These are phyloP conservation scores for Clarias magur DNA, from an alignment of 2,113 vertebrate species.

Conservation along the genomic window DNA sequence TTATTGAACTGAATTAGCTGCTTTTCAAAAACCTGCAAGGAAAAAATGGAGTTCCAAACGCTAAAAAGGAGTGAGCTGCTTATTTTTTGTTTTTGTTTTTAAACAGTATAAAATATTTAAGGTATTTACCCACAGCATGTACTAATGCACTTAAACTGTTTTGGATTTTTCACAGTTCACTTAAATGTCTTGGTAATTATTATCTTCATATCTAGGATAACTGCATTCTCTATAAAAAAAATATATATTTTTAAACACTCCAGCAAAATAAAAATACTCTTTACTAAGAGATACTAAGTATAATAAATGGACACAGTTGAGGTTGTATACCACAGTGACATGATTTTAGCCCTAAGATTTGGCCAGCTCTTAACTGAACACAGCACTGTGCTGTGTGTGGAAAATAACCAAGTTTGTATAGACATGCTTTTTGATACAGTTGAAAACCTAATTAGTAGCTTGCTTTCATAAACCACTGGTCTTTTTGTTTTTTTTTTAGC, in stretches of 20 bases:
- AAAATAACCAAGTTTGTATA: not conserved
- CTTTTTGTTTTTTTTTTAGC: not conserved
- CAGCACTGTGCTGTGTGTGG: not conserved
- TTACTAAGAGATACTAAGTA: not conserved
- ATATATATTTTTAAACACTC: too few relatives aligned
- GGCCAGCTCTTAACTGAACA: not conserved
- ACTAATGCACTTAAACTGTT: not conserved
- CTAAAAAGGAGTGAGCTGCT: not conserved
- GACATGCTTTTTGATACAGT: not conserved
- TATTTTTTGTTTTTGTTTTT: too few relatives aligned
- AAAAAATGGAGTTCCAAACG: not conserved
- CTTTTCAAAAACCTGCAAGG: too few relatives aligned
- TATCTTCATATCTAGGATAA: not conserved
- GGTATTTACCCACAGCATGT: not conserved
- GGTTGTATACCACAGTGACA: not conserved
- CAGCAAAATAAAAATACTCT: too few relatives aligned
- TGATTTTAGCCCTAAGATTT: not conserved
- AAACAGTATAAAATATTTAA: not conserved
- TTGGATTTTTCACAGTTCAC: not conserved
- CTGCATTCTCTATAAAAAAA: not conserved
- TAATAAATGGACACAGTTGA: not conserved
- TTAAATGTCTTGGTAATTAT: not conserved
- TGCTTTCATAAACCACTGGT: not conserved
- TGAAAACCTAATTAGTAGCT: not conserved
- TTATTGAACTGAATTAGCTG: too few relatives aligned